A percentile compares a stretch with the other conserved stretches of the same genome.
Evolutionary conservation across 2,113 vertebrate species (phyloP).

Genomic region (Paradoxurus hermaphroditus): DNA sequence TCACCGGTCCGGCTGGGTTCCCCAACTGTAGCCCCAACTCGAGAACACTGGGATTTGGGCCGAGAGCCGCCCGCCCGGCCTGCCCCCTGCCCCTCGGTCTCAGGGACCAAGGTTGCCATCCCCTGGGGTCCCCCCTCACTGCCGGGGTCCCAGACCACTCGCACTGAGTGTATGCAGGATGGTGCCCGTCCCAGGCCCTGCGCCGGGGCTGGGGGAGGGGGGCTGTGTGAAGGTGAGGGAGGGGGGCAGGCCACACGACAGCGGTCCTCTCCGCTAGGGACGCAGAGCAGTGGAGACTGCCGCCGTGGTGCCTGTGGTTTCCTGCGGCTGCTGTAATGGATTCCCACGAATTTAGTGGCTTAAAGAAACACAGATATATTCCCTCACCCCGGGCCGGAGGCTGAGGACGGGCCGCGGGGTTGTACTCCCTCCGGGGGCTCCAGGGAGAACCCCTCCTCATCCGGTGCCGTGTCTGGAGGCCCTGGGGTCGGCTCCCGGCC

Average conservation of each 20-base stretch:
- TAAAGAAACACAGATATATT: not conserved
- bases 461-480: not conserved
- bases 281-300: no score
- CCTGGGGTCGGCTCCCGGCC: not conserved
- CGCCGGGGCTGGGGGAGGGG: no score
- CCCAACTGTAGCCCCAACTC: not conserved
- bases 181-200: not conserved
- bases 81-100: not conserved
- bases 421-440: not conserved
- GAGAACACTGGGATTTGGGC: not conserved
- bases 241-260: accelerated
- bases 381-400: not conserved
- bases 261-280: not conserved
- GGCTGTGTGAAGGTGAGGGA: not conserved
- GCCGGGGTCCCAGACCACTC: not conserved
- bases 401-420: not conserved
- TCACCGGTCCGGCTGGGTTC: no score
- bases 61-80: accelerated
- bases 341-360: not conserved
- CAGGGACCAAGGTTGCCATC: accelerated
- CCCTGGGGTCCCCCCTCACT: not conserved
- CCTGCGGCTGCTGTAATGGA: not conserved
- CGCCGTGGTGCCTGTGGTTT: not conserved
- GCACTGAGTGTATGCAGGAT: not conserved
- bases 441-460: not conserved